Conservation (phyloP, 2,113 vertebrate species). For the Microcebus griseorufus region DNA sequence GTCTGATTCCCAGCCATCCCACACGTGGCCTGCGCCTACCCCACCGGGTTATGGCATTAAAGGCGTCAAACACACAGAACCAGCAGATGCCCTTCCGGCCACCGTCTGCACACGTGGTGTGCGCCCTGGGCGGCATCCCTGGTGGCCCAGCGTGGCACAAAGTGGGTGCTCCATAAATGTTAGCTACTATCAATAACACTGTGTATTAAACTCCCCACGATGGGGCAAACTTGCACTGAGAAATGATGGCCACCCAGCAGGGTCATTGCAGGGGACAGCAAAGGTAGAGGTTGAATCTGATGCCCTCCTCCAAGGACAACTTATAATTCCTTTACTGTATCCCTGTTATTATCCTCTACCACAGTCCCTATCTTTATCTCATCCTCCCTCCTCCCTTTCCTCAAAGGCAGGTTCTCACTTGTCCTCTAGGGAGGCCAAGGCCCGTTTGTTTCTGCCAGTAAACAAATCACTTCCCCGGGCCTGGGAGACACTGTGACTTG, state of each 20-base stretch:
- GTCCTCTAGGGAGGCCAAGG: neutral
- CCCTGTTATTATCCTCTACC: neutral
- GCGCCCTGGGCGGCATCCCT: neutral
- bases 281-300: neutral
- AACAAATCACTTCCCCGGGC: neutral
- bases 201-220: neutral
- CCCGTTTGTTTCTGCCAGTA: neutral
- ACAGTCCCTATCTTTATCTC: neutral
- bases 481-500: neutral
- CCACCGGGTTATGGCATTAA: neutral
- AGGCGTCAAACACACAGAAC: accelerated
- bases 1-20: neutral
- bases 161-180: neutral
- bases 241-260: neutral
- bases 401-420: neutral
- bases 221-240: neutral
- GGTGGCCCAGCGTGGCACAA: neutral
- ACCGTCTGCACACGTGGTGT: neutral
- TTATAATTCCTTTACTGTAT: neutral
- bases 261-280: neutral
- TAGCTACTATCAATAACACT: neutral
- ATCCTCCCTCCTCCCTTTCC: neutral
- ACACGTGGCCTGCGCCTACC: neutral
- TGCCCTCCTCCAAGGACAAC: neutral
- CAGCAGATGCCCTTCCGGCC: neutral